A percentile compares a stretch with the other conserved stretches of the same genome.
phyloP scores from a whole-genome alignment of 1,140 invertebrate genomes.

The Papilio polytes region DNA sequence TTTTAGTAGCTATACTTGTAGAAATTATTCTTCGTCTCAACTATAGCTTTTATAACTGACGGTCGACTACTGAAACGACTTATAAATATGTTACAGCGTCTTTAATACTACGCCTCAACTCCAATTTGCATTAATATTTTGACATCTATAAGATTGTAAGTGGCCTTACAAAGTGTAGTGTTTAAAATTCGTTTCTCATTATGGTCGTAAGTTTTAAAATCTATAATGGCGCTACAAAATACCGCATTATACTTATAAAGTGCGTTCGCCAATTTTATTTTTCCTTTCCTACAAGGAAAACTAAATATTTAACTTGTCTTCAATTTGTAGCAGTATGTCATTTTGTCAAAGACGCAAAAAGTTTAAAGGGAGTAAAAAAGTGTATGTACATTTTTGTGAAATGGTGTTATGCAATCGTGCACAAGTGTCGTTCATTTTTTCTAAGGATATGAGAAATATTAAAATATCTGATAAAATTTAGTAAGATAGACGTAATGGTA shows the following conservation, averaged over 20 bases:
- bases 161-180: too few relatives aligned
- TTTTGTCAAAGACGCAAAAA: constrained; percentile 7
- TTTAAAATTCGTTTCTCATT: too few relatives aligned
- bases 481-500: too few relatives aligned
- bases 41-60: not conserved
- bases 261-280: not conserved
- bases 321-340: not conserved
- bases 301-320: not conserved
- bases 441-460: too few relatives aligned
- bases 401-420: constrained; percentile 36
- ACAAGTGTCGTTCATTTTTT: not conserved
- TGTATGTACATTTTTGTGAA: constrained; percentile 61
- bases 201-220: too few relatives aligned
- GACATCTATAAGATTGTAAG: too few relatives aligned
- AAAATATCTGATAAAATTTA: too few relatives aligned
- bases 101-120: too few relatives aligned
- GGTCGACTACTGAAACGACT: too few relatives aligned
- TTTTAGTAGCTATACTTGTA: too few relatives aligned
- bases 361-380: constrained; percentile 53
- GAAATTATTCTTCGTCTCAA: not conserved
- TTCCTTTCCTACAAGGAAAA: not conserved
- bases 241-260: not conserved
- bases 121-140: too few relatives aligned
- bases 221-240: not conserved
- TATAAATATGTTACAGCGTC: too few relatives aligned